These are phyloP conservation scores for Papilio polytes DNA, from an alignment of 1,140 invertebrate genomes.

Conservation along the genomic window DNA sequence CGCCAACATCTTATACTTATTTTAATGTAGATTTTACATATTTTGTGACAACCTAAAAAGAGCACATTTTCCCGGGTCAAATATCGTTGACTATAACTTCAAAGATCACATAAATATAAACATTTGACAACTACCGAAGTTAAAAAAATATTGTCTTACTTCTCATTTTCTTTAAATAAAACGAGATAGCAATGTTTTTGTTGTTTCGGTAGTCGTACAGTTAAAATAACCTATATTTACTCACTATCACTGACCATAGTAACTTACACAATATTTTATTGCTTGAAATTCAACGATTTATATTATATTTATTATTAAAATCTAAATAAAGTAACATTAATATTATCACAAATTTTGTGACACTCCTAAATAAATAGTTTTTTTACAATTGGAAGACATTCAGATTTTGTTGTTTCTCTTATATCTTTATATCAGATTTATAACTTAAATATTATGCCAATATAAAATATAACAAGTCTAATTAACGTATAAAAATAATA, in stretches of 20 bases:
- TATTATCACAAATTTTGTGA: slow-evolving; percentile 57
- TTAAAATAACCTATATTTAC: slow-evolving; percentile 28
- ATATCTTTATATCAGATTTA: slow-evolving; percentile 40
- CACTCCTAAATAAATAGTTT: slow-evolving; percentile 53
- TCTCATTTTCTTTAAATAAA: too few species aligned
- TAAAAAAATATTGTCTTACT: too few species aligned
- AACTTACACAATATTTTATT: slow-evolving; percentile 36
- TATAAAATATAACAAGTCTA: slow-evolving; percentile 44
- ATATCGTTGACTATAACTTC: not conserved
- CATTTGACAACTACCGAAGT: not conserved
- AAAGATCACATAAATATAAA: not conserved
- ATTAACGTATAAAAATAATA: slow-evolving; percentile 24
- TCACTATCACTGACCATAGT: slow-evolving; percentile 39
- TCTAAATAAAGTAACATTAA: slow-evolving; percentile 38
- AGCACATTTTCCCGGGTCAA: too few species aligned
- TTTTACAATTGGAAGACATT: slow-evolving; percentile 67
- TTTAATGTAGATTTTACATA: too few species aligned
- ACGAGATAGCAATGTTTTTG: too few species aligned
- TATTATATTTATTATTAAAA: not conserved
- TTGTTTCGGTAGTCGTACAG: not conserved
- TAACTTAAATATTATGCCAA: slow-evolving; percentile 60
- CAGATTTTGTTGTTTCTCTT: slow-evolving; percentile 64
- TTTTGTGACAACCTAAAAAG: too few species aligned
- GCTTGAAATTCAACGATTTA: slow-evolving; percentile 29
- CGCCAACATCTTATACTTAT: too few species aligned